phyloP scores from a whole-genome alignment of 1,140 invertebrate species.

The Globodera rostochiensis region DNA sequence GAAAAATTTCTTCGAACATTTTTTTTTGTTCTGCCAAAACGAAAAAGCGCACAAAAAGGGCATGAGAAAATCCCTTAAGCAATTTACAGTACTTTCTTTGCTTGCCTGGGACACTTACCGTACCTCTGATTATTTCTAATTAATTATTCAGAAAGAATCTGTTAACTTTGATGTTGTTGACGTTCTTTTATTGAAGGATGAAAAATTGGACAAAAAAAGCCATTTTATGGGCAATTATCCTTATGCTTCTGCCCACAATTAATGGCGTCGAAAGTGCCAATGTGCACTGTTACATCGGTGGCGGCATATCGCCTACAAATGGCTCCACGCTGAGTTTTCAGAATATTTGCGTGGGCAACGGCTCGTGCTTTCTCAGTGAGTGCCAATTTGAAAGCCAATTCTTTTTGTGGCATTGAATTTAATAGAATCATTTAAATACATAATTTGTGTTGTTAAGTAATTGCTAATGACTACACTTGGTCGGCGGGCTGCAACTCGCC shows the following conservation, averaged over 20 bases:
- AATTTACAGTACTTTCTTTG: too few species aligned
- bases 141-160: too few species aligned
- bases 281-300: constrained; percentile 10
- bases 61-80: too few species aligned
- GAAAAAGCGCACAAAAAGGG: not conserved
- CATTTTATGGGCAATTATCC: not conserved
- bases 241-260: not conserved
- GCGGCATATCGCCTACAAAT: not conserved
- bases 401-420: not conserved
- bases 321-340: constrained; percentile 19
- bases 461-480: constrained; percentile 10
- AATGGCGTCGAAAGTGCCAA: not conserved
- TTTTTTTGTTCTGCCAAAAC: not conserved
- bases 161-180: too few species aligned
- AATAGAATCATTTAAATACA: not conserved
- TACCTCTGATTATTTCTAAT: too few species aligned
- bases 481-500: constrained; percentile 1
- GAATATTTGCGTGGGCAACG: constrained; percentile 25
- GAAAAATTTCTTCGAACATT: too few species aligned
- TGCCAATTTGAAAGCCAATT: not conserved
- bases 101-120: too few species aligned
- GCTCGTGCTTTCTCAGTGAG: constrained; percentile 22
- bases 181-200: not conserved
- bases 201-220: not conserved
- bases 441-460: not conserved